phyloP scores from a whole-genome alignment of 2,797 vertebrate species.

The Myiotriccus ornatus region DNA sequence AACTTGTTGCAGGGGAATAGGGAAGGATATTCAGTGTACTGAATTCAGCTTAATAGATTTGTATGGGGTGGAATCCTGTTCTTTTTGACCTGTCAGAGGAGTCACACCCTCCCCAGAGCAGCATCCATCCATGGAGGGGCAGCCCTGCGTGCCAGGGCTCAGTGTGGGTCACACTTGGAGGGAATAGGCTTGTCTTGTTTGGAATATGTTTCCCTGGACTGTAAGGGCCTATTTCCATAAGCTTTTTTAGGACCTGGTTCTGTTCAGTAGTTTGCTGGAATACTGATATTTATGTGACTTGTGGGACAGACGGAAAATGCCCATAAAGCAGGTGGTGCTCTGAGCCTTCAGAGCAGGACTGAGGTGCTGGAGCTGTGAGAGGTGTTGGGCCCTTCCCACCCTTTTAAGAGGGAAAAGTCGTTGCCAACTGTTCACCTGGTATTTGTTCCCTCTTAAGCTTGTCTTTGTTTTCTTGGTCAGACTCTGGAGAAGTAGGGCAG shows the following conservation, averaged over 20 bases:
- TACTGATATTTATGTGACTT: background rate
- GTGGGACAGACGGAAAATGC: background rate
- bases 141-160: background rate
- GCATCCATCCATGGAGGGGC: background rate
- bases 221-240: background rate
- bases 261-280: background rate
- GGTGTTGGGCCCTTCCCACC: background rate
- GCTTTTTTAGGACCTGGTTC: background rate
- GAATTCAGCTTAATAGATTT: background rate
- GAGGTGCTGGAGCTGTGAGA: background rate
- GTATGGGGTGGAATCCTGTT: background rate
- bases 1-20: background rate
- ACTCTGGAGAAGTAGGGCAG: background rate
- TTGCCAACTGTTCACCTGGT: rapidly evolving
- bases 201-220: background rate
- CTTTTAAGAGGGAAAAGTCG: background rate
- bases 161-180: background rate
- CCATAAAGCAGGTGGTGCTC: background rate
- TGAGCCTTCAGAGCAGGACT: background rate
- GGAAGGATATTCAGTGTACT: background rate
- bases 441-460: background rate
- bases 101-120: background rate
- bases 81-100: background rate
- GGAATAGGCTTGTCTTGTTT: background rate
- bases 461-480: background rate